A percentile compares a stretch with the other conserved stretches of the same genome.
phyloP scores from a whole-genome alignment of 2,797 vertebrate species.

The Hybognathus amarus region DNA sequence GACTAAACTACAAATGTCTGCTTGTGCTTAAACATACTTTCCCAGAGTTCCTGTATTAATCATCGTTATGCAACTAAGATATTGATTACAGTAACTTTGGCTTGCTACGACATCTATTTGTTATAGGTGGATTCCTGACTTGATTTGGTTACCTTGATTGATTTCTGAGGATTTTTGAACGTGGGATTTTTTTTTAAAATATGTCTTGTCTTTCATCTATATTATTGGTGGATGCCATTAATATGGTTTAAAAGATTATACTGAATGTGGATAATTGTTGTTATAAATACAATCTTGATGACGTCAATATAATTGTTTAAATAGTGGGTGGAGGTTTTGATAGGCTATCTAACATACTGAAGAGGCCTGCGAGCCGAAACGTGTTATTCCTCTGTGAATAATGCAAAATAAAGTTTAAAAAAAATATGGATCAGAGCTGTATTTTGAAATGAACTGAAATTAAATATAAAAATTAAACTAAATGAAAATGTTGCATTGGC shows the following conservation, averaged over 20 bases:
- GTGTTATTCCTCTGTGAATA: background rate
- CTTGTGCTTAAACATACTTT: background rate
- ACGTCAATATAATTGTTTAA: conserved; percentile 5
- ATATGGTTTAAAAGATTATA: too few species aligned
- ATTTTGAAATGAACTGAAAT: background rate
- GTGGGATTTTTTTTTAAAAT: too few species aligned
- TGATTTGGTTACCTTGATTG: too few species aligned
- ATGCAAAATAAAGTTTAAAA: background rate
- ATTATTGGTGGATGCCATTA: too few species aligned
- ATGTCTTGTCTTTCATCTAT: too few species aligned
- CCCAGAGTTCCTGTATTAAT: background rate
- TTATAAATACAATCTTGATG: background rate
- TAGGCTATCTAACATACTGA: background rate
- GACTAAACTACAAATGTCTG: background rate
- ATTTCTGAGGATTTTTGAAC: too few species aligned
- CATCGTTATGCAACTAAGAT: background rate
- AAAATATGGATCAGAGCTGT: background rate
- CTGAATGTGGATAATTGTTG: too few species aligned
- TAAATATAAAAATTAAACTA: background rate
- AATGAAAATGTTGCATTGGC: background rate
- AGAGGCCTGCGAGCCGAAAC: background rate
- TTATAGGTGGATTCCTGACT: background rate
- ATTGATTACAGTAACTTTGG: background rate
- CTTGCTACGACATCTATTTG: background rate
- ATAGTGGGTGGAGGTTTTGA: background rate